phyloP scores from a whole-genome alignment of 1,140 invertebrate species.

The Aphelinus atriplicis region DNA sequence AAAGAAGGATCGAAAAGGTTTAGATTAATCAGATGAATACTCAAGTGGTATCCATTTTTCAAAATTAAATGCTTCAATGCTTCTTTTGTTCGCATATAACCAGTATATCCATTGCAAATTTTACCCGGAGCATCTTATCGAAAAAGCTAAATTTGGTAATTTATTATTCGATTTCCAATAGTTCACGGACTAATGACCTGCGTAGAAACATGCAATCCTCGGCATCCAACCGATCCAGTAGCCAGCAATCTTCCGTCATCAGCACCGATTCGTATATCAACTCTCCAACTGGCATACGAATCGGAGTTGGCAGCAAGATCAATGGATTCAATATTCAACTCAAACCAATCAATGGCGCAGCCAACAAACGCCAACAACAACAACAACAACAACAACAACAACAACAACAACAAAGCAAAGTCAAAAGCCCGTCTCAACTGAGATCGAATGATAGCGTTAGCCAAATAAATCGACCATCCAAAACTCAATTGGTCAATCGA shows the following conservation, averaged over 20 bases:
- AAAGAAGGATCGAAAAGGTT: too few species aligned
- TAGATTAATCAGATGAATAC: too few species aligned
- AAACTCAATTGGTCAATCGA: slow-evolving; percentile 11
- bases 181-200: slow-evolving; percentile 63
- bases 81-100: too few species aligned
- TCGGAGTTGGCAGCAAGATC: slow-evolving; percentile 16
- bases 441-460: not conserved
- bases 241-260: slow-evolving; percentile 12
- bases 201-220: slow-evolving; percentile 49
- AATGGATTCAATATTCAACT: slow-evolving; percentile 34
- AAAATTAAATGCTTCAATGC: too few species aligned
- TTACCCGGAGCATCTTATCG: too few species aligned
- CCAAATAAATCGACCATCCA: slow-evolving; percentile 12
- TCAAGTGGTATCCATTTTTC: too few species aligned
- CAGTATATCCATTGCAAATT: too few species aligned
- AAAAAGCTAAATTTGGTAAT: too few species aligned
- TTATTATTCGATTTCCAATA: slow-evolving; percentile 29
- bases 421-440: slow-evolving; percentile 32
- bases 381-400: slow-evolving; percentile 5
- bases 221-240: slow-evolving; percentile 33
- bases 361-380: not conserved
- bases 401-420: slow-evolving; percentile 27
- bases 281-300: slow-evolving; percentile 56
- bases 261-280: slow-evolving; percentile 54
- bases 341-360: slow-evolving; percentile 20